A percentile compares a stretch with the other conserved stretches of the same genome.
These are phyloP conservation scores for Nesogale talazaci DNA, from an alignment of 2,113 vertebrate genomes.

Conservation along the genomic window DNA sequence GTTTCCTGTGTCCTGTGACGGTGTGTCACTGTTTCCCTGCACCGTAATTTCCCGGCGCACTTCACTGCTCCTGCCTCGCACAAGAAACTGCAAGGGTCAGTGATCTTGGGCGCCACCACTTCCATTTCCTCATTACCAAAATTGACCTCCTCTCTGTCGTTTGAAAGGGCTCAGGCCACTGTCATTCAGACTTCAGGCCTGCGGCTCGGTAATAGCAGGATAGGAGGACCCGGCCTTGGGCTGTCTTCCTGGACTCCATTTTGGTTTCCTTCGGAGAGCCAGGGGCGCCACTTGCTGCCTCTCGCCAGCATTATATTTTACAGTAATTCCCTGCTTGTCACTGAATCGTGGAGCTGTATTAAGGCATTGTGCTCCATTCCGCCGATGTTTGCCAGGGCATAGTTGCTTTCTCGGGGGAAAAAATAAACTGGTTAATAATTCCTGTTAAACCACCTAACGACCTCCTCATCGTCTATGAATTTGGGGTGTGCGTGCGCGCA, in stretches of 20 bases:
- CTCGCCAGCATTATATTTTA: conserved; percentile 78
- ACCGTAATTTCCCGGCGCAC: conserved; percentile 85
- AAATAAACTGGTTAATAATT: background rate
- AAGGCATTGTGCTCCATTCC: conserved; percentile 76
- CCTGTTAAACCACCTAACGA: background rate
- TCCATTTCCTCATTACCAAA: conserved; percentile 91
- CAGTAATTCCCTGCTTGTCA: conserved; percentile 83
- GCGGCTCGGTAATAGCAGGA: conserved; percentile 88
- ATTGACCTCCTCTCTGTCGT: conserved; percentile 88
- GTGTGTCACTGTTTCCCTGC: conserved; percentile 84
- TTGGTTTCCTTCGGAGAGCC: conserved; percentile 85
- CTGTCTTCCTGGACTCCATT: conserved; percentile 85
- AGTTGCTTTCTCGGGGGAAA: conserved; percentile 76
- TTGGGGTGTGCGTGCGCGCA: background rate
- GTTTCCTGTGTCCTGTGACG: conserved; percentile 73
- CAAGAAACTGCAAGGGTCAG: conserved; percentile 87
- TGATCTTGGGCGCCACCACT: conserved; percentile 84
- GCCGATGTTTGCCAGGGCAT: conserved; percentile 80
- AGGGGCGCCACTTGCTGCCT: conserved; percentile 80
- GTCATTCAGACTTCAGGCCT: conserved; percentile 88
- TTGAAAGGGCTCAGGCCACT: conserved; percentile 90
- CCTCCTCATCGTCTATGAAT: background rate
- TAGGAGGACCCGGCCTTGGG: conserved; percentile 84
- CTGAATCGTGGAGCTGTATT: conserved; percentile 85
- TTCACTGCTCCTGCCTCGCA: conserved; percentile 81